A percentile compares a stretch with the other conserved stretches of the same genome.
Conservation (phyloP, 1,140 invertebrate species). For the Lucilia cuprina region DNA sequence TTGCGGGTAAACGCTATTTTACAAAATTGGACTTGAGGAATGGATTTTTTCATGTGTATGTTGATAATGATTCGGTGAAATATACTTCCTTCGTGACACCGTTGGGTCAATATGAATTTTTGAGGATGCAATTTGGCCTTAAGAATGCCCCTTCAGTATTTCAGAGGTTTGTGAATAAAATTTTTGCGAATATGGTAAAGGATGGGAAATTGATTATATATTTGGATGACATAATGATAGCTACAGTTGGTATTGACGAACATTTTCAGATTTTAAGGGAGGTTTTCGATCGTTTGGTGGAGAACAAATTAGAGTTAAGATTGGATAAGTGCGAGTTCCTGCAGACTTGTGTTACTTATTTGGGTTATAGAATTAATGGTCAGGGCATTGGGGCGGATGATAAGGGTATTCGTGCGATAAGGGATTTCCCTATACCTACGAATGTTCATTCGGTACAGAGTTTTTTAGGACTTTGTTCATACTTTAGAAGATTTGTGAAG, state of each 20-base stretch:
- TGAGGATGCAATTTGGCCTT: slow-evolving; percentile 50
- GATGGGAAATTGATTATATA: slow-evolving; percentile 36
- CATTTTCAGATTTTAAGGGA: slow-evolving; percentile 40
- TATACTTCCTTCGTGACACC: slow-evolving; percentile 55
- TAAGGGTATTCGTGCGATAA: slow-evolving; percentile 52
- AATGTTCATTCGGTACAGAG: slow-evolving; percentile 49
- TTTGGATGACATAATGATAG: slow-evolving; percentile 40
- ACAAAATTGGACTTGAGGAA: slow-evolving; percentile 50
- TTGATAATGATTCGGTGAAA: slow-evolving; percentile 43
- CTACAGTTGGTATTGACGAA: slow-evolving; percentile 19
- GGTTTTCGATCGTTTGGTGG: slow-evolving; percentile 45
- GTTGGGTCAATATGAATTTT: slow-evolving; percentile 51
- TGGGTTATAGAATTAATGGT: slow-evolving; percentile 51
- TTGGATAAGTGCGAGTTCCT: slow-evolving; percentile 60
- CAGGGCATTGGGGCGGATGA: slow-evolving; percentile 42
- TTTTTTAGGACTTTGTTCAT: slow-evolving; percentile 56
- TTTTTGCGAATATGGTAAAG: slow-evolving; percentile 47
- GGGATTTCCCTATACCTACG: slow-evolving; percentile 48
- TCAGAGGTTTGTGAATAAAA: slow-evolving; percentile 58
- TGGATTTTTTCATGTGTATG: slow-evolving; percentile 56
- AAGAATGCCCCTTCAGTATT: slow-evolving; percentile 53
- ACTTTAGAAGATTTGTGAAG: slow-evolving; percentile 53
- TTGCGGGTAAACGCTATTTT: slow-evolving; percentile 45
- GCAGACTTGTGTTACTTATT: slow-evolving; percentile 49
- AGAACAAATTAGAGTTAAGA: slow-evolving; percentile 58